phyloP scores from a whole-genome alignment of 2,888 invertebrate genomes.

The Sepiola atlantica region DNA sequence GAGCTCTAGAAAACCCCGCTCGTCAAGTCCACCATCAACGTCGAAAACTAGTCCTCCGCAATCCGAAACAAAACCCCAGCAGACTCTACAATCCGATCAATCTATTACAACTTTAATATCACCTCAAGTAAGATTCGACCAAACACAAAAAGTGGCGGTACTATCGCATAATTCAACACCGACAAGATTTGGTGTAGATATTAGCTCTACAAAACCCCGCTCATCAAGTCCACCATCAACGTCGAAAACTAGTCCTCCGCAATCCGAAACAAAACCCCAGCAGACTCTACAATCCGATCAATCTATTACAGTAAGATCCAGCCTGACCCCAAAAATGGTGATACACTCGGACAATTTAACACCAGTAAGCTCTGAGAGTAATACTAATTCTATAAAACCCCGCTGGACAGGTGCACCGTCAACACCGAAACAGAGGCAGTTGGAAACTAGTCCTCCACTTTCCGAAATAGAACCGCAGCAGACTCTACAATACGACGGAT shows the following conservation, averaged over 20 bases:
- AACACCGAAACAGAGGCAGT: no score
- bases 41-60: not conserved
- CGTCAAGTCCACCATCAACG: not conserved
- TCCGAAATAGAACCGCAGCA: no score
- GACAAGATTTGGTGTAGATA: not conserved
- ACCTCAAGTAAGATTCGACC: not conserved
- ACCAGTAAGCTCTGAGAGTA: no score
- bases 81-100: not conserved
- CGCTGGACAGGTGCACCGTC: no score
- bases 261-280: not conserved
- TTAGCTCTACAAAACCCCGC: not conserved
- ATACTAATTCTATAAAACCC: no score
- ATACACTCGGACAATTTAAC: no score
- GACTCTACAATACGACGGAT: no score
- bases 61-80: not conserved
- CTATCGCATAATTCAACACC: not conserved
- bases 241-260: not conserved
- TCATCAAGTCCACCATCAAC: not conserved
- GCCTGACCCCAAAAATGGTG: no score
- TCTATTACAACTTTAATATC: not conserved
- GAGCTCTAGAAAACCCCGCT: not conserved
- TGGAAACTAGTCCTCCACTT: no score
- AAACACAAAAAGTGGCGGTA: not conserved
- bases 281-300: not conserved
- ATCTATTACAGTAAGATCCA: not conserved